These are phyloP conservation scores for Thermophis baileyi DNA, from an alignment of 2,113 vertebrate genomes.

Conservation along the genomic window DNA sequence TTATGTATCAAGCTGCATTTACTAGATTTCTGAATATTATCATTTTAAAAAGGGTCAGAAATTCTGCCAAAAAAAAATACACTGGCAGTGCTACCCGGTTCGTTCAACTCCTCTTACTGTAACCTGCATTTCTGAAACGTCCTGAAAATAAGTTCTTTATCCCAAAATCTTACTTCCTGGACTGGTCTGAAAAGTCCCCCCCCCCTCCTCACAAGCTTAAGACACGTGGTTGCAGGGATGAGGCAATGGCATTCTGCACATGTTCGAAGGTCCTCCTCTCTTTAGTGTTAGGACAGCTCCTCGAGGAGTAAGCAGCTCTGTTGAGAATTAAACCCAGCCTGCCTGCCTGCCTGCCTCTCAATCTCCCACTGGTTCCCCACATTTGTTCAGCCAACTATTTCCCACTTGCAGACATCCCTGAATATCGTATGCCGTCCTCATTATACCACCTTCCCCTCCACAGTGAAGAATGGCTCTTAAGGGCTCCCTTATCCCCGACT, in stretches of 20 bases:
- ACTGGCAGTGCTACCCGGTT: neutral
- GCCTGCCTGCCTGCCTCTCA: neutral
- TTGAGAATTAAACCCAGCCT: neutral
- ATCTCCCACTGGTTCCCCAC: no score
- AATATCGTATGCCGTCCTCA: neutral
- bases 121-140: neutral
- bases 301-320: neutral
- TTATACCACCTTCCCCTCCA: neutral
- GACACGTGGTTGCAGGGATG: neutral
- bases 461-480: neutral
- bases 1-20: neutral
- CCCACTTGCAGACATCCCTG: neutral
- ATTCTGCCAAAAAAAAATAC: neutral
- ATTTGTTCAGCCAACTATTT: no score
- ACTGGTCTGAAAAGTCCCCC: neutral
- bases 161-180: neutral
- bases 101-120: neutral
- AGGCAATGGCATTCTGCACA: neutral
- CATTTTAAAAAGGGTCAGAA: neutral
- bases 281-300: neutral
- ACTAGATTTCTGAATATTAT: neutral
- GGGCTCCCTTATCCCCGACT: no score
- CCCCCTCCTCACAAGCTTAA: neutral
- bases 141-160: neutral
- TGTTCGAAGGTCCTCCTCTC: neutral